Percentiles rank a stretch among this genome's conserved stretches.
Evolutionary conservation across 2,113 vertebrate genomes (phyloP).

Genomic region (Lophochroa leadbeateri): DNA sequence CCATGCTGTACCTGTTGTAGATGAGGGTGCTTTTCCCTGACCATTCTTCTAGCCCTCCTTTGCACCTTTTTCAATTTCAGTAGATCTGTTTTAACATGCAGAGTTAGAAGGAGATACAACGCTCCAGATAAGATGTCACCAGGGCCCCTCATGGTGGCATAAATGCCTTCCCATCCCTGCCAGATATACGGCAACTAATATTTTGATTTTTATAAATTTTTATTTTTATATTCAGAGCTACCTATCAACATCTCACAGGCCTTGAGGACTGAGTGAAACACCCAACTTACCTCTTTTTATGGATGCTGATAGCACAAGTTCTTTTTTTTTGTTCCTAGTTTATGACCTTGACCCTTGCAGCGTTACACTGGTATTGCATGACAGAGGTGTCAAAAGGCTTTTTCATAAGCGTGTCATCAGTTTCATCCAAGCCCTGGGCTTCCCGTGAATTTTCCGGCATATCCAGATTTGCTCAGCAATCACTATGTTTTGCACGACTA

Average conservation of each 20-base stretch:
- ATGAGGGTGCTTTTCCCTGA: not conserved
- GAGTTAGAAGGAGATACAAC: not conserved
- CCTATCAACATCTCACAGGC: not conserved
- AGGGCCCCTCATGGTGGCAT: not conserved
- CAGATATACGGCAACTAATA: not conserved
- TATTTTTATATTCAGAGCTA: not conserved
- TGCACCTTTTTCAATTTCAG: not conserved
- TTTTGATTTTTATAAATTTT: not conserved
- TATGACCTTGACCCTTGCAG: not conserved
- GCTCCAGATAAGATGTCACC: not conserved
- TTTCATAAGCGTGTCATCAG: not conserved
- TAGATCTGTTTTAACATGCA: not conserved
- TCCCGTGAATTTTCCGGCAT: not conserved
- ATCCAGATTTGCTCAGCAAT: constrained; percentile 1
- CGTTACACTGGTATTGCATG: not conserved
- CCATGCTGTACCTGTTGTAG: fast-evolving
- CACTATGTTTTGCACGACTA: not conserved
- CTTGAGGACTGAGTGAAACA: not conserved
- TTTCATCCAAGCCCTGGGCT: not conserved
- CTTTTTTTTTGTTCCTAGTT: not conserved
- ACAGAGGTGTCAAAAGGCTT: not conserved
- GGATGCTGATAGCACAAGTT: not conserved
- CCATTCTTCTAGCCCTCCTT: not conserved
- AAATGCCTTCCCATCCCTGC: not conserved
- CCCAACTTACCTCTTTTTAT: not conserved